phyloP scores from a whole-genome alignment of 2,797 vertebrate species.

The Acanthurus lineatus region DNA sequence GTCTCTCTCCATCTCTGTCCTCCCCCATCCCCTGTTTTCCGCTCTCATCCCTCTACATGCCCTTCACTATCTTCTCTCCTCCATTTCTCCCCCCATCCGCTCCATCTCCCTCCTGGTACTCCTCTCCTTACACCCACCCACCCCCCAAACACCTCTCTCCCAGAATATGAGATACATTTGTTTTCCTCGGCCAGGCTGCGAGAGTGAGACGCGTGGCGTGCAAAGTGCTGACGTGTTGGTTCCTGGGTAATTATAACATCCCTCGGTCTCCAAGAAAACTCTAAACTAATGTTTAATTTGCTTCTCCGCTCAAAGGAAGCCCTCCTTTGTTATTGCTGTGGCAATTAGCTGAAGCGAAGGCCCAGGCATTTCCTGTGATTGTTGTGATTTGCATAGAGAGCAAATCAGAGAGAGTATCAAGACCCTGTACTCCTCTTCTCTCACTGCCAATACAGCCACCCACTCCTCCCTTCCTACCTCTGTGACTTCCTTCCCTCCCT shows the following conservation, averaged over 20 bases:
- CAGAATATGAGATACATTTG: constrained; percentile 80
- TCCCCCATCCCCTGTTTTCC: constrained; percentile 64
- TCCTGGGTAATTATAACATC: constrained; percentile 87
- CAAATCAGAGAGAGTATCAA: constrained; percentile 78
- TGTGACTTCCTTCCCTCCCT: constrained; percentile 13
- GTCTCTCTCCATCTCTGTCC: constrained; percentile 74
- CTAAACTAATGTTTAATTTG: constrained; percentile 87
- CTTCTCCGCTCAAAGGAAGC: constrained; percentile 78
- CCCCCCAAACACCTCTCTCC: constrained; percentile 53
- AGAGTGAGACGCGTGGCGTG: constrained; percentile 67
- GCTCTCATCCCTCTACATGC: constrained; percentile 61
- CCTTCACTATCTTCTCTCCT: constrained; percentile 48
- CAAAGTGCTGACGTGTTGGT: constrained; percentile 86
- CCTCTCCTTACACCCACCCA: constrained; percentile 15
- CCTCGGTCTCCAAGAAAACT: constrained; percentile 83
- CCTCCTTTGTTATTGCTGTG: constrained; percentile 84
- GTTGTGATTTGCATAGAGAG: constrained; percentile 87
- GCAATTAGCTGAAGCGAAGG: constrained; percentile 84
- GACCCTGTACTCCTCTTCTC: constrained; percentile 57
- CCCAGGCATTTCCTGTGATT: constrained; percentile 86
- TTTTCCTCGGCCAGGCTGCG: constrained; percentile 66
- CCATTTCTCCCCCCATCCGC: neutral
- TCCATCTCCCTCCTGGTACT: constrained; percentile 52
- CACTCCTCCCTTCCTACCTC: constrained; percentile 48
- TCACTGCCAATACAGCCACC: constrained; percentile 48